Conservation (phyloP, 2,888 invertebrate species). For the Nasonia oneida region DNA sequence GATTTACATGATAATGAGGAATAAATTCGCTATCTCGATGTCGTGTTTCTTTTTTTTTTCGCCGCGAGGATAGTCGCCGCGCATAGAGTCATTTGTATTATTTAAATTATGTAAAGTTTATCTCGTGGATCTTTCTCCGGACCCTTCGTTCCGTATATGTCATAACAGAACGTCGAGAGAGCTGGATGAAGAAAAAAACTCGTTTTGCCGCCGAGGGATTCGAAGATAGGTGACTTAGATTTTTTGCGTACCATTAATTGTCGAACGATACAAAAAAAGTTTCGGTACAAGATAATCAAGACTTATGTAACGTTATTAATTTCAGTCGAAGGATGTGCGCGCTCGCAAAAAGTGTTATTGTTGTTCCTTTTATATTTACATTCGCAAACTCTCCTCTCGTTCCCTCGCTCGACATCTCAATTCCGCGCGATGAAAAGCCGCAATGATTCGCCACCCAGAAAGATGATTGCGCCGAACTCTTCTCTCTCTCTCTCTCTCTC, state of each 20-base stretch:
- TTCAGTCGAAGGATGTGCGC: not conserved
- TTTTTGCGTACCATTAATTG: slow-evolving; percentile 48
- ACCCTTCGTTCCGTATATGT: slow-evolving; percentile 36
- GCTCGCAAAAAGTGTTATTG: not conserved
- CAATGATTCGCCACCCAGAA: slow-evolving; percentile 77
- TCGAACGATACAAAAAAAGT: not conserved
- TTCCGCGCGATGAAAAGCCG: slow-evolving; percentile 73
- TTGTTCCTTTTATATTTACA: not conserved
- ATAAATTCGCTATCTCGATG: slow-evolving; percentile 12
- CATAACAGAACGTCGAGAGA: slow-evolving; percentile 7
- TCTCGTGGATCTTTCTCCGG: slow-evolving; percentile 35
- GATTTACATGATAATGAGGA: slow-evolving; percentile 22
- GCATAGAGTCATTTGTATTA: slow-evolving; percentile 33
- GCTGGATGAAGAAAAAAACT: slow-evolving; percentile 12
- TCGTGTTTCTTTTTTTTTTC: not conserved
- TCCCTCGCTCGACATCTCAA: slow-evolving; percentile 73
- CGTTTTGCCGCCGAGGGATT: slow-evolving; percentile 24
- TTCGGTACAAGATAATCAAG: slow-evolving; percentile 35
- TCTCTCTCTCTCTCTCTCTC: not conserved
- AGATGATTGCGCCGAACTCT: slow-evolving; percentile 70
- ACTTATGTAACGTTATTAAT: not conserved
- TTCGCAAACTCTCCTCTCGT: not conserved
- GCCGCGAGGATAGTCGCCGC: no score
- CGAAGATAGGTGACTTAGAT: slow-evolving; percentile 38
- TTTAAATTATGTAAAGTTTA: slow-evolving; percentile 47